Evolutionary conservation across 2,888 invertebrate species (phyloP), one percentile per base, ranked within the genome.

Genomic region (Caenorhabditis angaria): DNA sequence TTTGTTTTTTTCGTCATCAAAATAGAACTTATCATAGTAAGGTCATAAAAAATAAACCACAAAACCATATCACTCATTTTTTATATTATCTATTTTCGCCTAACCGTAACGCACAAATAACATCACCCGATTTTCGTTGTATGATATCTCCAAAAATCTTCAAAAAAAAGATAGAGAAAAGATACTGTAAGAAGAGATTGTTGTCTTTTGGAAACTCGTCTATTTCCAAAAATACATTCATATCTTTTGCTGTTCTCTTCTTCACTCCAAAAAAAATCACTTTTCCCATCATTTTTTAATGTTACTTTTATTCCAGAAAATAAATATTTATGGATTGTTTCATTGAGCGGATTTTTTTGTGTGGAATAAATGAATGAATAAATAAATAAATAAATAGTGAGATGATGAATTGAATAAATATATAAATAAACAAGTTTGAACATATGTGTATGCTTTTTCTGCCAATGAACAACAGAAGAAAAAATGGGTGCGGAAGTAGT

Each of bases 361-460:
- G 2, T 14, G 41, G 18, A 41, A 41, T 3, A 41, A 41, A 41
- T 41, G 18, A 41, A 41, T 41, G 41, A 10, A 41, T 14, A 41
- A 41, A 41, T 14, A 41, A n/a, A n/a, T n/a, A n/a, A n/a, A n/a
- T n/a, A n/a, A n/a, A n/a, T n/a, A n/a, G n/a, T n/a, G n/a, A 41
- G 18, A 41, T 41, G 18, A 41, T 18, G 10, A 18, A 10, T 18
- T 14, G 18, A 41, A 41, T 14, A 41, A 41, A 41, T 12, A 41
- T 41, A 41, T 41, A 41, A 41, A 41, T 41, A 41, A 41, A 41
- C 41, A 41, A 41, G 41, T 41, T 41, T 41, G 41, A 41, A 41
- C 41, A 41, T 41, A 18, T 41, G 14, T 41, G 10, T 41, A 18
- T 41, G 41, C 10, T 18, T 41, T 41, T 12, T 41, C 18, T 18